A percentile compares a stretch with the other conserved stretches of the same genome.
These are phyloP conservation scores for Phrynosoma platyrhinos DNA, from an alignment of 2,113 vertebrate species.

Conservation along the genomic window DNA sequence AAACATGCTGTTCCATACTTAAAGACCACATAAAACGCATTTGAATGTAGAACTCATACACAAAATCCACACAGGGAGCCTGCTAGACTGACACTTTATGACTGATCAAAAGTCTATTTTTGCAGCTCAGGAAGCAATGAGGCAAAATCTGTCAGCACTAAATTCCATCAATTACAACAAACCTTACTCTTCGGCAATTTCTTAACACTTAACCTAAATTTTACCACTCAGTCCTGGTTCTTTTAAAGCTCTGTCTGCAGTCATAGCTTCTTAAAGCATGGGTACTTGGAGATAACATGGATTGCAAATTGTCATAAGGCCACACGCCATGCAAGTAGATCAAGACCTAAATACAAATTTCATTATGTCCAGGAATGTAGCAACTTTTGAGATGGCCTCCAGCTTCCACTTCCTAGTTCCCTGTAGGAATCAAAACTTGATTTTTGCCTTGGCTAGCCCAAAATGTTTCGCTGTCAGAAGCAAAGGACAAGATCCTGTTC, in stretches of 20 bases:
- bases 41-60: conserved; percentile 1
- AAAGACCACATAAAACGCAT: conserved; percentile 16
- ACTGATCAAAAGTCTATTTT: conserved; percentile 12
- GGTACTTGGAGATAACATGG: not conserved
- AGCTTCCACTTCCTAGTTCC: not conserved
- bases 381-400: too few species aligned
- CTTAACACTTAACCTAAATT: not conserved
- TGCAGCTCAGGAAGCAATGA: not conserved
- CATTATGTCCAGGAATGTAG: too few species aligned
- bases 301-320: not conserved
- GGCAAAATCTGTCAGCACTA: not conserved
- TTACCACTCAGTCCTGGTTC: not conserved
- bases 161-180: not conserved
- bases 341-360: not conserved
- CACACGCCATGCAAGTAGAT: not conserved
- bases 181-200: not conserved
- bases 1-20: conserved; percentile 28
- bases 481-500: too few species aligned
- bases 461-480: too few species aligned
- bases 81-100: not conserved
- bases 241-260: not conserved
- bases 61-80: not conserved
- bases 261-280: not conserved
- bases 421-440: not conserved
- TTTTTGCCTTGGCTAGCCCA: not conserved